Evolutionary conservation across 2,113 vertebrate species (phyloP).

Genomic region (Rhinoptilus africanus): DNA sequence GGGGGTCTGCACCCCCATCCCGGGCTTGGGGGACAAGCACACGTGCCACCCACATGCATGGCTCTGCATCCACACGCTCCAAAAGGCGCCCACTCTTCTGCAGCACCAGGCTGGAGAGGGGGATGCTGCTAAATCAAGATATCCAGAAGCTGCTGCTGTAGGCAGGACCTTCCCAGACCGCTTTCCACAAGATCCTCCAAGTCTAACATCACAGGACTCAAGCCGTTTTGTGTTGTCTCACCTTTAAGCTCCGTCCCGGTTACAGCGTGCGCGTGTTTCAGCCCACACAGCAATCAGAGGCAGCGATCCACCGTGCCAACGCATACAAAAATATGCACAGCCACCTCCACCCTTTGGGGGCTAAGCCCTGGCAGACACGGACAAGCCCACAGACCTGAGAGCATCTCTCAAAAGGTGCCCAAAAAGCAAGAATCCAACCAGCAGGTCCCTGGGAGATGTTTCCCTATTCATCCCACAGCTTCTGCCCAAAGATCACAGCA

Average conservation of each 20-base stretch:
- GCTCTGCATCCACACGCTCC: neutral
- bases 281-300: neutral
- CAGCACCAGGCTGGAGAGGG: neutral
- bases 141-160: neutral
- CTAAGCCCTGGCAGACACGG: neutral
- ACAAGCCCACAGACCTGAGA: neutral
- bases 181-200: neutral
- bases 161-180: neutral
- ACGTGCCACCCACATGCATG: fast-evolving
- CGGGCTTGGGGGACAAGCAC: fast-evolving
- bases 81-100: neutral
- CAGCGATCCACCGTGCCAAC: neutral
- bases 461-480: neutral
- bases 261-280: fast-evolving
- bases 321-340: neutral
- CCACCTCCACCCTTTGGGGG: neutral
- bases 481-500: neutral
- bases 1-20: neutral
- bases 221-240: neutral
- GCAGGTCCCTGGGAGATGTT: neutral
- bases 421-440: neutral
- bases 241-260: neutral
- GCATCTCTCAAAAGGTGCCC: neutral
- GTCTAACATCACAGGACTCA: fast-evolving
- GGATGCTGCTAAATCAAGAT: neutral